Evolutionary conservation across 2,113 vertebrate species (phyloP).

Genomic region (Hippopotamus amphibius): DNA sequence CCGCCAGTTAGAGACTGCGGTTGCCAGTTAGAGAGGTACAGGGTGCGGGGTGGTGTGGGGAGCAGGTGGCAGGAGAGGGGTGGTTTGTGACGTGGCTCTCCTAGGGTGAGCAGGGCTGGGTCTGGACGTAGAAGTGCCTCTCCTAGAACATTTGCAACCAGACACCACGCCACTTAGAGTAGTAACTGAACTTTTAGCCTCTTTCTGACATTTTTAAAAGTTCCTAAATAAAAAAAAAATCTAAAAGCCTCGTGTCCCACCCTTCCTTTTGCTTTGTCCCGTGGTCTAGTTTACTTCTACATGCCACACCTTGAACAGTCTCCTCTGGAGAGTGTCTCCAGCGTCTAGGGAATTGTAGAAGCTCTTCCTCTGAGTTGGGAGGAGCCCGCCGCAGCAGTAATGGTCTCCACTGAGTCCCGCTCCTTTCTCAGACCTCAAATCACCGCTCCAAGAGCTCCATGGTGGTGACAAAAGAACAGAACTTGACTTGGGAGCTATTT

Average conservation of each 20-base stretch:
- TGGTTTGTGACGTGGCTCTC: neutral
- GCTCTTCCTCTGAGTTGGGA: neutral
- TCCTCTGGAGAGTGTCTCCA: neutral
- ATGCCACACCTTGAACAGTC: neutral
- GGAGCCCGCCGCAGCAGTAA: neutral
- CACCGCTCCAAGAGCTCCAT: neutral
- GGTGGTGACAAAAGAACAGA: neutral
- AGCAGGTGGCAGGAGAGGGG: neutral
- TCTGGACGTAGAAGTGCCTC: neutral
- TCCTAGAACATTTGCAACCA: conserved; percentile 59
- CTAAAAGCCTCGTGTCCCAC: neutral
- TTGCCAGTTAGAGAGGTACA: neutral
- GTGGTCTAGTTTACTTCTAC: neutral
- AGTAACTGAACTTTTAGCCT: conserved; percentile 61
- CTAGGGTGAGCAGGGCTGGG: neutral
- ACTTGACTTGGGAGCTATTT: neutral
- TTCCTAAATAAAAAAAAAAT: neutral
- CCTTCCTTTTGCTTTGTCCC: conserved; percentile 36
- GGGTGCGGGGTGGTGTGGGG: no score
- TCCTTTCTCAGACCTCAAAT: neutral
- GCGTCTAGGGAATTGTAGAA: neutral
- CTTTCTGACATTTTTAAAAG: conserved; percentile 31
- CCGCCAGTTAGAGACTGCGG: neutral
- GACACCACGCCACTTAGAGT: conserved; percentile 40
- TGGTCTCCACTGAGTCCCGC: neutral